Conservation (phyloP, 2,113 vertebrate species). For the Orientallactaga bullata region DNA sequence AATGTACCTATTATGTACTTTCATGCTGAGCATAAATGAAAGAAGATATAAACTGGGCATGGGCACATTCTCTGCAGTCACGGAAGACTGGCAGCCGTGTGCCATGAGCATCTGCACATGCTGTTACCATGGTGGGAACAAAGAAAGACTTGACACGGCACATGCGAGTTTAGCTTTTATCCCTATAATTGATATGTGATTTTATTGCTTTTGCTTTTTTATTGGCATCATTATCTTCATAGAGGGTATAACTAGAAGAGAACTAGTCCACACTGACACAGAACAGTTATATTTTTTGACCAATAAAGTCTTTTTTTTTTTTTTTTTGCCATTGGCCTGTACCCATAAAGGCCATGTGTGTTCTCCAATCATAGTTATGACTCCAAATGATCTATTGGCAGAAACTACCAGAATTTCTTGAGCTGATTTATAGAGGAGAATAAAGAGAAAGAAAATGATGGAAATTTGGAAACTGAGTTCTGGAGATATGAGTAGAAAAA, state of each 20-base stretch:
- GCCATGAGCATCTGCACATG: not conserved
- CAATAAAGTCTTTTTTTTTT: not conserved
- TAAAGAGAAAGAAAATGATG: not conserved
- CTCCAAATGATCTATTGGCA: not conserved
- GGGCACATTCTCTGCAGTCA: not conserved
- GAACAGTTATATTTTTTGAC: not conserved
- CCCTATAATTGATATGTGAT: not conserved
- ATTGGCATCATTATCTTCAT: not conserved
- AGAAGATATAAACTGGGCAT: not conserved
- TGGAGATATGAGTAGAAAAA: not conserved
- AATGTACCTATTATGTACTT: not conserved
- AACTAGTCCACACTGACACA: not conserved
- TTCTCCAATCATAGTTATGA: not conserved
- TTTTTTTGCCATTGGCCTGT: not conserved
- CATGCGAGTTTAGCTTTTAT: not conserved
- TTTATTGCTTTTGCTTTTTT: not conserved
- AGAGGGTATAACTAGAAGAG: not conserved
- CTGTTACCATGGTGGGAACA: not conserved
- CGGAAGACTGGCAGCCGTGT: not conserved
- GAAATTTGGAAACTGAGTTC: not conserved
- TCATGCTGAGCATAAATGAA: not conserved
- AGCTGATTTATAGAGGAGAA: not conserved
- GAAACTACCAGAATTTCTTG: not conserved
- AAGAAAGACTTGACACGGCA: not conserved
- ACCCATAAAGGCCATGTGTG: not conserved